These are phyloP conservation scores for Phacellophora camtschatica DNA, from an alignment of 30 jellyfish, hydroid and myxozoan species.

Conservation along the genomic window DNA sequence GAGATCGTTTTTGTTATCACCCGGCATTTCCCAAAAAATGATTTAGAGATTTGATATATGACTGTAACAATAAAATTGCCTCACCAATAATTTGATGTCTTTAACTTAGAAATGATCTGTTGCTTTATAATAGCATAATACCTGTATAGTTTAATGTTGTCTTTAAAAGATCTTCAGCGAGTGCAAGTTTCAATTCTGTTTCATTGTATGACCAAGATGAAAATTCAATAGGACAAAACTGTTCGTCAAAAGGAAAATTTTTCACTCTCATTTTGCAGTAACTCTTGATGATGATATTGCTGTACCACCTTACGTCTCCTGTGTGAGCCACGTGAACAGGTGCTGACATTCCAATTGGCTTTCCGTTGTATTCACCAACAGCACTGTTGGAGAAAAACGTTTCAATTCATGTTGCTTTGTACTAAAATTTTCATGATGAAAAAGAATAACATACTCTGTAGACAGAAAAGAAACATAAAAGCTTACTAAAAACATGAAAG, in stretches of 20 bases:
- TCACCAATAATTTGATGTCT: neutral
- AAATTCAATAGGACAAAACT: constrained; percentile 51
- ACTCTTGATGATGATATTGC: constrained; percentile 39
- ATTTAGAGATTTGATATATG: too few species aligned
- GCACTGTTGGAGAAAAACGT: constrained; percentile 48
- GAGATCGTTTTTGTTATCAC: too few species aligned
- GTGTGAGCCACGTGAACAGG: constrained; percentile 50
- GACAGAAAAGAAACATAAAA: too few species aligned
- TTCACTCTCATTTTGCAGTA: constrained; percentile 74
- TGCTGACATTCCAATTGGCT: constrained; percentile 49
- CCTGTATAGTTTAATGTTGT: constrained; percentile 49
- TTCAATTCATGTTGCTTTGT: too few species aligned
- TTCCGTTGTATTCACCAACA: constrained; percentile 57
- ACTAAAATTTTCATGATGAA: too few species aligned
- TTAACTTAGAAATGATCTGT: neutral
- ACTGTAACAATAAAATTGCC: too few species aligned
- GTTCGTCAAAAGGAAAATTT: constrained; percentile 74
- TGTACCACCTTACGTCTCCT: constrained; percentile 67
- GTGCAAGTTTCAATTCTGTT: constrained; percentile 31
- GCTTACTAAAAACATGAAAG: too few species aligned
- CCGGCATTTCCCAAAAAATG: too few species aligned
- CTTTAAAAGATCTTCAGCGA: neutral
- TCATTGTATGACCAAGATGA: constrained; percentile 73
- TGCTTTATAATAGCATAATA: neutral
- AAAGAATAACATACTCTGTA: too few species aligned